Conservation (phyloP, 2,888 invertebrate species). For the Parapristionchus giblindavisi region DNA sequence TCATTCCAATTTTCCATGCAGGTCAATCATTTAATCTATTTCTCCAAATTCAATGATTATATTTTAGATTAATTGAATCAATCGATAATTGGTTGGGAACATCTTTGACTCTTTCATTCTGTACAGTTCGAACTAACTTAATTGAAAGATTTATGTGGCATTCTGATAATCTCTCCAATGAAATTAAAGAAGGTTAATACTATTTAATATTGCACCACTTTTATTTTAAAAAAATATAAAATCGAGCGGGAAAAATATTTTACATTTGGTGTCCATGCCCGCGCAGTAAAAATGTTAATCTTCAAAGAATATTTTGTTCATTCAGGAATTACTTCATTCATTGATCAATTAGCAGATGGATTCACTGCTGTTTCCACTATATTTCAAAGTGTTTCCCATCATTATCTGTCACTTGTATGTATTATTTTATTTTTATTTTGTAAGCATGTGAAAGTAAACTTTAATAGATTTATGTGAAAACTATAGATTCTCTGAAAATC, state of each 20-base stretch:
- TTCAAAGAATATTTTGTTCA: neutral
- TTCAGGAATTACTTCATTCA: constrained; percentile 6
- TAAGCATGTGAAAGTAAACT: too few species aligned
- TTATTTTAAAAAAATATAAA: neutral
- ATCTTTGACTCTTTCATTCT: constrained; percentile 4
- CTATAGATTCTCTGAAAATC: neutral
- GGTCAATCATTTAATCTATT: constrained; percentile 5
- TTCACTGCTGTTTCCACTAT: constrained; percentile 13
- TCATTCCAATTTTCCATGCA: neutral
- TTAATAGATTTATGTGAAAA: neutral
- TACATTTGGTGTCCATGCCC: too few species aligned
- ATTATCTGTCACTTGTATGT: constrained; percentile 1
- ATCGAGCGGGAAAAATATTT: too few species aligned
- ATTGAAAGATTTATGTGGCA: constrained; percentile 10
- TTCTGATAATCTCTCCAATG: constrained; percentile 27
- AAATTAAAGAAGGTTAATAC: constrained; percentile 13
- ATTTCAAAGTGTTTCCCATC: constrained; percentile 6
- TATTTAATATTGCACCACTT: neutral
- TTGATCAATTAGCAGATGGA: constrained; percentile 17
- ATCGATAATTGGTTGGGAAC: constrained; percentile 20
- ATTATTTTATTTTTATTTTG: neutral
- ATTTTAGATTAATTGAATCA: neutral
- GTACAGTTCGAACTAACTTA: neutral
- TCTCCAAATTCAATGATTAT: neutral
- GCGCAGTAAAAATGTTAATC: neutral